phyloP scores from a whole-genome alignment of 2,113 vertebrate species.

The Epinephelus moara region DNA sequence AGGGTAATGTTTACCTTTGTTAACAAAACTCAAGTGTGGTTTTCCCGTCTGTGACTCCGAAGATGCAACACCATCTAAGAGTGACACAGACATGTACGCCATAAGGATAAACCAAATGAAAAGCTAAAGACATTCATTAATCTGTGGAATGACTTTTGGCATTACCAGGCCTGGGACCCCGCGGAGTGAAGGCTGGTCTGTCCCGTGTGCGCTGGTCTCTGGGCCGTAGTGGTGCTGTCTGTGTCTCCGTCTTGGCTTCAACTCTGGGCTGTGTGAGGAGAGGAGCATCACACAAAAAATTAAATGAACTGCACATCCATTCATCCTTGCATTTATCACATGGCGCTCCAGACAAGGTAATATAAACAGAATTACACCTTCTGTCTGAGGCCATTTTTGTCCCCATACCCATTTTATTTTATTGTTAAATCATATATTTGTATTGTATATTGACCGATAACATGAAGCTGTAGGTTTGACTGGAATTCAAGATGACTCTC shows the following conservation, averaged over 20 bases:
- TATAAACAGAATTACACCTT: background rate
- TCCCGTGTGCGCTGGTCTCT: conserved; percentile 94
- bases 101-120: conserved; percentile 15
- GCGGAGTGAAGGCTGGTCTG: conserved; percentile 88
- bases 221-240: conserved; percentile 87
- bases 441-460: background rate
- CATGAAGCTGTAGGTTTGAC: background rate
- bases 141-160: background rate
- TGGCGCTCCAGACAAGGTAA: background rate
- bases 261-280: conserved; percentile 87
- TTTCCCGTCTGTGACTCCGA: conserved; percentile 84
- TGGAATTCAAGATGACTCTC: background rate
- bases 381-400: background rate
- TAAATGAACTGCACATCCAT: background rate
- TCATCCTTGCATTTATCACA: background rate
- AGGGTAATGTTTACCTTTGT: conserved; percentile 77
- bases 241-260: conserved; percentile 92
- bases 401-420: background rate
- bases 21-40: conserved; percentile 83
- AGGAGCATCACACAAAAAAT: background rate
- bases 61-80: conserved; percentile 79
- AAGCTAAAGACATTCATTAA: background rate
- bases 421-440: background rate
- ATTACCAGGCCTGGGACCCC: conserved; percentile 92
- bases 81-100: conserved; percentile 12